phyloP scores from a whole-genome alignment of 2,888 invertebrate genomes.

The Pristionchus entomophagus region DNA sequence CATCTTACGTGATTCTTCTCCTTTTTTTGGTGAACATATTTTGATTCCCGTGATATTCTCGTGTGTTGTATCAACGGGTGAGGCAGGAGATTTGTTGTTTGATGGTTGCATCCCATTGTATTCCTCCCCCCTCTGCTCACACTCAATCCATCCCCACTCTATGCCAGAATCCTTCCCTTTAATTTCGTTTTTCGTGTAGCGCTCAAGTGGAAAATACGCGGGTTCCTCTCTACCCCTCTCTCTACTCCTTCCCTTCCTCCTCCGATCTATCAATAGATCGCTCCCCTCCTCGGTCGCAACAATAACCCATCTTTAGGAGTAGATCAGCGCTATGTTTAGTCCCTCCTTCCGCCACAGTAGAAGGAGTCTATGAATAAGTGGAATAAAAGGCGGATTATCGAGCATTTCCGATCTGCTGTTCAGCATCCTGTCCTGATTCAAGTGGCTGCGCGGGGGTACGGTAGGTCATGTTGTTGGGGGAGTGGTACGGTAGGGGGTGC shows the following conservation, averaged over 20 bases:
- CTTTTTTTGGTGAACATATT: background rate
- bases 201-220: slow-evolving; percentile 18
- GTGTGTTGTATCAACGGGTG: background rate
- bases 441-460: background rate
- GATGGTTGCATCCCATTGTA: background rate
- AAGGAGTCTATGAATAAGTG: background rate
- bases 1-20: background rate
- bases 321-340: background rate
- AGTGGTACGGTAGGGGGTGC: too few relatives aligned
- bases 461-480: background rate
- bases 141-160: background rate
- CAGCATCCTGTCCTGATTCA: background rate
- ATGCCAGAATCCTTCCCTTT: too few relatives aligned
- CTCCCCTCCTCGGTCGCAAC: slow-evolving; percentile 20
- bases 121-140: too few relatives aligned
- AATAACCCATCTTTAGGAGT: slow-evolving; percentile 1
- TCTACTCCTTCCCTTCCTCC: background rate
- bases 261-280: background rate
- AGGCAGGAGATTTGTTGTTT: background rate
- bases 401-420: background rate
- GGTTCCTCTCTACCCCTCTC: background rate
- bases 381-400: background rate
- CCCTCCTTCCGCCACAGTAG: background rate
- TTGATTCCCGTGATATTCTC: background rate
- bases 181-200: background rate